A percentile compares a stretch with the other conserved stretches of the same genome.
Conservation (phyloP, 2,888 invertebrate genomes). For the Pristionchus maxplancki region DNA sequence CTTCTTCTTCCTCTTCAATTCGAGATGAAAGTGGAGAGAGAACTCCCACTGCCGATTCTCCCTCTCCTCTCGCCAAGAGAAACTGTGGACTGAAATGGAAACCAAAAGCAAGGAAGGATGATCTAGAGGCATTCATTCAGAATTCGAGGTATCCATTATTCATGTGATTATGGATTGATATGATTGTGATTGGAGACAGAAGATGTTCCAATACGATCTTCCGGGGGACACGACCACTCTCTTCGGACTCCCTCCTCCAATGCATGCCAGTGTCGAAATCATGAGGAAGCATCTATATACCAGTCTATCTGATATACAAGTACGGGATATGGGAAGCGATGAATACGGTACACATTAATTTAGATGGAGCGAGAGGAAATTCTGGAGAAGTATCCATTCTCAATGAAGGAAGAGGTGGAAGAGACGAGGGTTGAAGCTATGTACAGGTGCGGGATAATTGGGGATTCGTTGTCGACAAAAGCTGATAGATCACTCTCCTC, state of each 20-base stretch:
- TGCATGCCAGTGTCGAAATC: slow-evolving; percentile 89
- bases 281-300: slow-evolving; percentile 80
- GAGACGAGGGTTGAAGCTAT: slow-evolving; percentile 68
- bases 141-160: slow-evolving; percentile 58
- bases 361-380: slow-evolving; percentile 73
- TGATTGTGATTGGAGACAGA: slow-evolving; percentile 78
- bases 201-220: slow-evolving; percentile 95
- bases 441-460: slow-evolving; percentile 61
- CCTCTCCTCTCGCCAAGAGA: slow-evolving; percentile 61
- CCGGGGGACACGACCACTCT: slow-evolving; percentile 88
- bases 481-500: too few relatives aligned
- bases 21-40: slow-evolving; percentile 61
- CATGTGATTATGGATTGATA: slow-evolving; percentile 52
- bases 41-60: slow-evolving; percentile 65
- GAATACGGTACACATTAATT: background rate
- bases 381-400: slow-evolving; percentile 74
- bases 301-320: slow-evolving; percentile 73
- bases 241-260: slow-evolving; percentile 95
- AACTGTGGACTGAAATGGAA: slow-evolving; percentile 66
- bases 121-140: slow-evolving; percentile 72
- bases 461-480: too few relatives aligned
- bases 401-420: slow-evolving; percentile 82
- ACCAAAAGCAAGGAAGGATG: slow-evolving; percentile 66
- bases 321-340: slow-evolving; percentile 44
- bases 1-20: slow-evolving; percentile 12